phyloP scores from a whole-genome alignment of 2,888 invertebrate genomes.

The Harpagoxenus sublaevis region DNA sequence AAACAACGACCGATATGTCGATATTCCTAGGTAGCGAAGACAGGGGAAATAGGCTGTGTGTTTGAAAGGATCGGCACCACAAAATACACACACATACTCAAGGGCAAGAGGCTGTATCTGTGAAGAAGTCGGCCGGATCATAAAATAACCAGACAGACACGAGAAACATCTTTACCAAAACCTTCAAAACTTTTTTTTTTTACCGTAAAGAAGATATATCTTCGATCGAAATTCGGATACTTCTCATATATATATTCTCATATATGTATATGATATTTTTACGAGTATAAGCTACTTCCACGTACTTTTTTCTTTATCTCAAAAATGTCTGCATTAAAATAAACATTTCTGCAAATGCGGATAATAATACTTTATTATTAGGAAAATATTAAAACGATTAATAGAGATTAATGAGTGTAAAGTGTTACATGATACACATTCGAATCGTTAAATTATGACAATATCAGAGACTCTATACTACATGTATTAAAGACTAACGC shows the following conservation, averaged over 20 bases:
- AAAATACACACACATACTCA: neutral
- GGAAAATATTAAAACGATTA: neutral
- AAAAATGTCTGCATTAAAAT: neutral
- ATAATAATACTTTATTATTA: neutral
- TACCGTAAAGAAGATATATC: neutral
- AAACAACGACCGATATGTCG: slow-evolving; percentile 57
- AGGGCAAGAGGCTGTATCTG: neutral
- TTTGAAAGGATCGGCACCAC: slow-evolving; percentile 37
- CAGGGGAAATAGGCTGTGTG: slow-evolving; percentile 43
- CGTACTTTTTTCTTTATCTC: neutral
- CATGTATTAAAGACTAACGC: slow-evolving; percentile 4
- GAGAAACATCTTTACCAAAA: slow-evolving; percentile 20
- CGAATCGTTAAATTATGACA: neutral
- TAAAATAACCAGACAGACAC: slow-evolving; percentile 16
- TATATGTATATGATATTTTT: neutral
- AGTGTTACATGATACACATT: slow-evolving; percentile 1
- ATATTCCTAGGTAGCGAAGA: slow-evolving; percentile 50
- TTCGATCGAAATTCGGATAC: neutral
- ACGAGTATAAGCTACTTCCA: neutral
- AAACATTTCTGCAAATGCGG: neutral
- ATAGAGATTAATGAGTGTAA: neutral
- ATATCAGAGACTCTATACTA: neutral
- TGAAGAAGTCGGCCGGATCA: slow-evolving; percentile 14
- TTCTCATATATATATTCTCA: neutral
- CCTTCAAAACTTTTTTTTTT: slow-evolving; percentile 6